Base-by-base conservation (phyloP, 2,888 invertebrate species). In the Malacosoma neustria region DNA sequence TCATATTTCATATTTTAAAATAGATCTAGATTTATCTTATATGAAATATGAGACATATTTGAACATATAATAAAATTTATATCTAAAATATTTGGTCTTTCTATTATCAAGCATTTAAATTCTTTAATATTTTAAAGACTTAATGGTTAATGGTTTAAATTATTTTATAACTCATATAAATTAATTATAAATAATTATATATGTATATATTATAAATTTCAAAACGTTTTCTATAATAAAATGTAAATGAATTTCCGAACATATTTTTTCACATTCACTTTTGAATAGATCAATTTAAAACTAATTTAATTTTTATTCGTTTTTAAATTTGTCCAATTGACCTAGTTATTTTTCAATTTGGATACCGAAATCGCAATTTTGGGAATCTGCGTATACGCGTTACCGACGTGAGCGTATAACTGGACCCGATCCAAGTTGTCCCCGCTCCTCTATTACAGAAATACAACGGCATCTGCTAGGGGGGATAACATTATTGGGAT, bases 381-480 rank as follows among this genome's bases (percentile, higher is more conserved):
- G 37, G 42, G 52, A 60, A 49, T 35, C 46, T 49, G 52, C 62
- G 65, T 67, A 63, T 61, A 61, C 57, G 63, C 66, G 54, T 58
- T 53, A 49, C 48, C 54, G 54, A 48, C 62, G 61, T 65, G 55
- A 58, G 64, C 58, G 56, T 57, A 56, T 61, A 61, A 82, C 84
- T 85, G 84, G 84, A 80, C 67, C 65, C 57, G 52, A 81, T 81
- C 82, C 82, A 84, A 76, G 74, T 63, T 81, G 80, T 85, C 82
- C 72, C 77, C 64, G 73, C 74, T 68, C 60, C 60, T 72, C 69
- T 60, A 72, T 74, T 76, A 82, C 84, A 67, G 49, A 85, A 84
- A 85, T 82, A 82, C 73, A 59, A 66, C 70, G 66, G 69, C 59
- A 72, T 69, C 61, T 49, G 63, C 57, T 72, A 79, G 70, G 72